These are phyloP conservation scores for Podocnemis expansa DNA, from an alignment of 2,113 vertebrate species.

Conservation along the genomic window DNA sequence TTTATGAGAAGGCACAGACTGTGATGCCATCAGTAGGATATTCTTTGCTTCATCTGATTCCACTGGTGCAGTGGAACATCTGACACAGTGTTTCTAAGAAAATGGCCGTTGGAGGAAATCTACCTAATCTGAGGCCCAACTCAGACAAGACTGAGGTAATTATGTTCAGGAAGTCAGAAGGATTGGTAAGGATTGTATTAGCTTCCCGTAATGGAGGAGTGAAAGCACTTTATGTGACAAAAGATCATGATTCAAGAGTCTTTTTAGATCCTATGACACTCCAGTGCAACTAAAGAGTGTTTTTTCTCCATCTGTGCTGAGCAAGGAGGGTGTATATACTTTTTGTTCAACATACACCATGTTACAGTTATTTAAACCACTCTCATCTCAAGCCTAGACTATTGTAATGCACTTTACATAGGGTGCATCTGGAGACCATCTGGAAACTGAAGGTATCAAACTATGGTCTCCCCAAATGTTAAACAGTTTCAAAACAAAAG, in stretches of 20 bases:
- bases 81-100: background rate
- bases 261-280: background rate
- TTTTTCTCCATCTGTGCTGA: conserved; percentile 22
- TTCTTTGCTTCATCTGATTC: conserved; percentile 12
- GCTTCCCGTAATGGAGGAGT: background rate
- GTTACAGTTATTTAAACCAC: conserved; percentile 52
- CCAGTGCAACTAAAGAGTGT: conserved; percentile 20
- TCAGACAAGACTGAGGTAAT: background rate
- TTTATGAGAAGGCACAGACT: conserved; percentile 34
- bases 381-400: conserved; percentile 61
- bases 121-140: conserved; percentile 16
- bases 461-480: conserved; percentile 46
- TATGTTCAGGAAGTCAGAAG: background rate
- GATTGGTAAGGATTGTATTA: background rate
- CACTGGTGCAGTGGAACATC: background rate
- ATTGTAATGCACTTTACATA: conserved; percentile 41
- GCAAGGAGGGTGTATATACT: conserved; percentile 29
- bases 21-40: background rate
- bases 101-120: background rate
- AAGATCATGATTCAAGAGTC: background rate
- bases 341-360: background rate
- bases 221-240: background rate
- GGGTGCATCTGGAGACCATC: conserved; percentile 55
- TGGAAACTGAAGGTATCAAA: conserved; percentile 54
- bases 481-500: conserved; percentile 36